These are phyloP conservation scores for Oreotrochilus melanogaster DNA, from an alignment of 2,113 vertebrate genomes.

Conservation along the genomic window DNA sequence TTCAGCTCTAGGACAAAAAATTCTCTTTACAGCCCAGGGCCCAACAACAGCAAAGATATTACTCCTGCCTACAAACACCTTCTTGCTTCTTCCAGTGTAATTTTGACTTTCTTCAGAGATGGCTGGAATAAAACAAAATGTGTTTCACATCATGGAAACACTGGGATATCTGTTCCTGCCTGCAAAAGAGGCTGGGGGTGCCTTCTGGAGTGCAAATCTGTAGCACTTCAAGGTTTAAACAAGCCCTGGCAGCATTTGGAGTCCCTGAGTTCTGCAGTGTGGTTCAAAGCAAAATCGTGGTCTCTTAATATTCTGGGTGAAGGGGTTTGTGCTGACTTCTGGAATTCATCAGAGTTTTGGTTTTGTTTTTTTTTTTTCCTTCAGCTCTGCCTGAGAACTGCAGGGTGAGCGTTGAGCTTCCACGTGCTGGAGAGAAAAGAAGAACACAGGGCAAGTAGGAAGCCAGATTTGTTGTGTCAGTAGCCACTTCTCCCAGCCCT, in stretches of 20 bases:
- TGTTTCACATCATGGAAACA: conserved; percentile 60
- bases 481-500: neutral
- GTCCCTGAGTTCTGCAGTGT: neutral
- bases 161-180: conserved; percentile 6
- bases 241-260: conserved; percentile 24
- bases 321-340: too few species aligned
- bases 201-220: neutral
- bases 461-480: neutral
- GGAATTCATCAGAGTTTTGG: too few species aligned
- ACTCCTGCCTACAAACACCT: neutral
- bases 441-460: neutral
- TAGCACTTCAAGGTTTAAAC: conserved; percentile 16
- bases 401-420: accelerated
- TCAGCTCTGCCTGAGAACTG: neutral
- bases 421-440: accelerated
- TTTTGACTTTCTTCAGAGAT: conserved; percentile 44
- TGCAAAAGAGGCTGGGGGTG: neutral
- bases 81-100: neutral
- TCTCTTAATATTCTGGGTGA: too few species aligned
- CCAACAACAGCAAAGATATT: neutral
- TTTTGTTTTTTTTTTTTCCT: neutral
- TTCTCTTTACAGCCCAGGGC: neutral
- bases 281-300: too few species aligned
- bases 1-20: neutral
- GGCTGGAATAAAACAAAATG: conserved; percentile 60